Conservation (phyloP, 2,888 invertebrate genomes). For the Athalia rosae region DNA sequence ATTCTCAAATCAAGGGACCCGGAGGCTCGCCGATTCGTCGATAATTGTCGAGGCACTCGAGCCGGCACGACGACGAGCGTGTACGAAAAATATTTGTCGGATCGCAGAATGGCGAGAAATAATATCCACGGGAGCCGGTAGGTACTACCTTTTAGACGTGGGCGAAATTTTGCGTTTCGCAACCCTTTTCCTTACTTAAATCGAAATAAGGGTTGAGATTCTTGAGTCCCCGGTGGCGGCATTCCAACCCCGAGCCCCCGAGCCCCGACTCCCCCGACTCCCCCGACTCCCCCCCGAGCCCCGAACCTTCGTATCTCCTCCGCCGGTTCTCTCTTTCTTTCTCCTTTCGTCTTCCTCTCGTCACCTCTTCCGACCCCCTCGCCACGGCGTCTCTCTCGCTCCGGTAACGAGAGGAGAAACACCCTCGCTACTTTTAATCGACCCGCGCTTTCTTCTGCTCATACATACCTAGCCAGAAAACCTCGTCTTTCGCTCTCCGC, state of each 20-base stretch:
- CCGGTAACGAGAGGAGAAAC: constrained; percentile 74
- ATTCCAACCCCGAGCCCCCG: constrained; percentile 49
- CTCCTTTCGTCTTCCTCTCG: constrained; percentile 44
- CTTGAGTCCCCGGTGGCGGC: constrained; percentile 57
- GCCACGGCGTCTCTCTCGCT: constrained; percentile 59
- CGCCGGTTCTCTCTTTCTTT: constrained; percentile 44
- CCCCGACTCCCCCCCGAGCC: constrained; percentile 44
- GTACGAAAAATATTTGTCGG: constrained; percentile 5
- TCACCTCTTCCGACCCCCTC: constrained; percentile 46
- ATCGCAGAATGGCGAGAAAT: constrained; percentile 1
- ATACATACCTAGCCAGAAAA: constrained; percentile 70
- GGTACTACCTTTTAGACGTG: constrained; percentile 10
- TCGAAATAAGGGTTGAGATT: constrained; percentile 70
- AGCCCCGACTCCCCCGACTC: constrained; percentile 53
- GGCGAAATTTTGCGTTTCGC: constrained; percentile 49
- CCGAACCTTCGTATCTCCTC: constrained; percentile 49
- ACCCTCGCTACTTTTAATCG: constrained; percentile 75
- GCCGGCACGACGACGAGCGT: neutral
- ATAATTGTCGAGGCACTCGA: neutral
- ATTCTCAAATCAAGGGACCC: no score
- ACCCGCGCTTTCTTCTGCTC: constrained; percentile 74
- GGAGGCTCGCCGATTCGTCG: no score
- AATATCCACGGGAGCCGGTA: constrained; percentile 5
- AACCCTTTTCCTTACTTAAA: constrained; percentile 70
- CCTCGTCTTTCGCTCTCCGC: constrained; percentile 51